A percentile compares a stretch with the other conserved stretches of the same genome.
Evolutionary conservation across 2,113 vertebrate genomes (phyloP).

Genomic region (Rostratula benghalensis): DNA sequence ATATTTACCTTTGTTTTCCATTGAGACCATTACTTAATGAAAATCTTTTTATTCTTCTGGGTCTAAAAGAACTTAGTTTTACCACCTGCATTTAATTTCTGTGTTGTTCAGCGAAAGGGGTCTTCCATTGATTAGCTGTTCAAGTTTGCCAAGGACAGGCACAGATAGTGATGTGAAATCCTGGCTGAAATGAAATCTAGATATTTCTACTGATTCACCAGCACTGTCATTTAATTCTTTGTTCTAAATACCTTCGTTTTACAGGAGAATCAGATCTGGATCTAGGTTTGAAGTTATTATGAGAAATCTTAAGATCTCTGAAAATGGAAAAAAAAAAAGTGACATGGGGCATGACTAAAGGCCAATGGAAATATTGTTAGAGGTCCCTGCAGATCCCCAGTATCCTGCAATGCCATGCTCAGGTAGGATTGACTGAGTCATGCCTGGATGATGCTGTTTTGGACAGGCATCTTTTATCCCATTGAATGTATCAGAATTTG

Average conservation of each 20-base stretch:
- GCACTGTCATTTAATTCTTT: neutral
- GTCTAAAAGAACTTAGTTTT: neutral
- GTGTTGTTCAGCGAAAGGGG: neutral
- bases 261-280: neutral
- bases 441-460: accelerated
- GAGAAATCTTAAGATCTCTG: neutral
- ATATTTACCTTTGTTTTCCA: neutral
- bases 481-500: neutral
- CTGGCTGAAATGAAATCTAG: neutral
- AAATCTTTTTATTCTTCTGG: neutral
- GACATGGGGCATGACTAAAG: neutral
- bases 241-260: neutral
- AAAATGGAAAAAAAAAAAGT: neutral
- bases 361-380: neutral
- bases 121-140: neutral
- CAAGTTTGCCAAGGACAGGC: neutral
- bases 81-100: constrained; percentile 18
- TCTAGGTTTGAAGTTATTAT: neutral
- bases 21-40: neutral
- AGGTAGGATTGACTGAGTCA: neutral
- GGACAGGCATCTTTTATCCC: neutral
- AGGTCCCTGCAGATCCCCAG: neutral
- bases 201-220: neutral
- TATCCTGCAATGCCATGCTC: neutral
- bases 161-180: neutral